Evolutionary conservation across 2,113 vertebrate species (phyloP), one percentile per base, ranked within the genome.

Genomic region (Pogonocichla stellata): DNA sequence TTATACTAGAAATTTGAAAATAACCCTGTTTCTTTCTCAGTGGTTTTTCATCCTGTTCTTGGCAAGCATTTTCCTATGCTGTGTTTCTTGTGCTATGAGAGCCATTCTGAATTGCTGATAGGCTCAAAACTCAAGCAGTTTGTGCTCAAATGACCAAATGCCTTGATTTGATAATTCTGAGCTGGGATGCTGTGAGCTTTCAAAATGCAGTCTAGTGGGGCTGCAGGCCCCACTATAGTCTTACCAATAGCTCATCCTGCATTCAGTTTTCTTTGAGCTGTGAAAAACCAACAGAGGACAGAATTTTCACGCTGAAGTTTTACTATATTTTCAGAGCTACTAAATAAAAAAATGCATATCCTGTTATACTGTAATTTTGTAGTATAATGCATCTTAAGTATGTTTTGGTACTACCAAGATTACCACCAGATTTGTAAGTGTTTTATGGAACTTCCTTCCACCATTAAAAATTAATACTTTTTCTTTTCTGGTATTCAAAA

Each of bases 1-100:
- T 34, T 78, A 40, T 77, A 31, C n/a, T 80, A 86, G 33, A 90
- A 91, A 81, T 57, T 67, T 71, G 71, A 91, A 93, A 92, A 53
- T 43, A 64, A 62, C 4, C 23, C 18, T 50, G 4, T 72, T 95
- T 90, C 19, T 86, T 80, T 89, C 74, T 87, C 33, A 16, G 75
- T 74, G 40, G 17, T 83, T 93, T 93, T 92, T 73, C 34, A 64
- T 81, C 45, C 72, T 88, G 9, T 84, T 95, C 48, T 90, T 90
- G 82, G 75, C 67, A 93, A 88, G 51, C 53, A n/a, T 88, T 90
- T 92, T 56, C 51, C n/a, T 88, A 0, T 71, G 36, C 62, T 95
- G 26, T 54, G 34, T 87, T 95, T 80, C 67, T 45, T 64, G 47
- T 92, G 82, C 82, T 79, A 2, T 45, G 53, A 70, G 48, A 86